A percentile compares a stretch with the other conserved stretches of the same genome.
These are phyloP conservation scores for Penaeus indicus DNA, from an alignment of 1,140 invertebrate species.

Conservation along the genomic window DNA sequence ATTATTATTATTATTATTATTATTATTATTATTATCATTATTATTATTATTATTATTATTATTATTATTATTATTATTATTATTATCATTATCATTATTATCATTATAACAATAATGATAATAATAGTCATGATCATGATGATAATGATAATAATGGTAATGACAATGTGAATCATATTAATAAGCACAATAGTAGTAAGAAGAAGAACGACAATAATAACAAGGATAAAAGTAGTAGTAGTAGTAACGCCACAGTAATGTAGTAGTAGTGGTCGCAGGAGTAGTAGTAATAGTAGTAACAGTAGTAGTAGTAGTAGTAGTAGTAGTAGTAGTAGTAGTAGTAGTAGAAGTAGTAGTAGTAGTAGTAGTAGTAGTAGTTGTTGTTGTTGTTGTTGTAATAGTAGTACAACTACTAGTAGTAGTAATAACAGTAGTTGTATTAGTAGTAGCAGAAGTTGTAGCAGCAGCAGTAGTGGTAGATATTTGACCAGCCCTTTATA, in stretches of 20 bases:
- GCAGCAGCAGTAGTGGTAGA: conserved; percentile 36
- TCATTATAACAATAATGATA: background rate
- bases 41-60: too few relatives aligned
- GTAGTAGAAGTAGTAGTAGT: conserved; percentile 39
- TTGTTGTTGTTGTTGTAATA: conserved; percentile 42
- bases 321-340: conserved; percentile 44
- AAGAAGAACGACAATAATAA: background rate
- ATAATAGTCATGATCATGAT: background rate
- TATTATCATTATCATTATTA: background rate
- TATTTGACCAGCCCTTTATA: too few relatives aligned
- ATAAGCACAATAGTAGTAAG: too few relatives aligned
- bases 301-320: conserved; percentile 38
- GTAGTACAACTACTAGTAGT: conserved; percentile 8
- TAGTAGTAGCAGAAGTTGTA: conserved; percentile 39
- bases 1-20: too few relatives aligned
- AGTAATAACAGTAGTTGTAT: conserved; percentile 44
- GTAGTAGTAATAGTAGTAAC: conserved; percentile 36
- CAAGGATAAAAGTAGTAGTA: background rate
- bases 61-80: too few relatives aligned
- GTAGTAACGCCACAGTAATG: too few relatives aligned
- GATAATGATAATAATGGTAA: conserved; percentile 7
- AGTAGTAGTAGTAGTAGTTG: conserved; percentile 38
- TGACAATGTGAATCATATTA: background rate
- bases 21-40: too few relatives aligned
- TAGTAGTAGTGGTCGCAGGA: conserved; percentile 9